phyloP scores from a whole-genome alignment of 2,113 vertebrate genomes.

The Hyperoodon ampullatus region DNA sequence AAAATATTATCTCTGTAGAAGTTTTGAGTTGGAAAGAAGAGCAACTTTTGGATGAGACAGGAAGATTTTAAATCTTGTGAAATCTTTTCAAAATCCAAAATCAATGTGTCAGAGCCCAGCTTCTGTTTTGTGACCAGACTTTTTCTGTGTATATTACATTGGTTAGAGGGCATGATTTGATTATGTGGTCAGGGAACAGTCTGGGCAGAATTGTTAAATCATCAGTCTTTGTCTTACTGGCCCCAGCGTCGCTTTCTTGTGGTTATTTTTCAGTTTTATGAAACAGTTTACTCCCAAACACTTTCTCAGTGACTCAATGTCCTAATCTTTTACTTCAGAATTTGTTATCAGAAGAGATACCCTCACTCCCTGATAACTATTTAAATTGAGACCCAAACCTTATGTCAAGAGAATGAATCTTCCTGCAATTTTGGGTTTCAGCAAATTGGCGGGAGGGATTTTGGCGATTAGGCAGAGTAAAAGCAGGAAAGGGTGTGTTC shows the following conservation, averaged over 20 bases:
- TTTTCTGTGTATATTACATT: not conserved
- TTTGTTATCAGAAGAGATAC: not conserved
- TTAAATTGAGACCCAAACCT: not conserved
- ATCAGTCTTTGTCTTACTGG: not conserved
- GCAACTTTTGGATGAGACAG: not conserved
- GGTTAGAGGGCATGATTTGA: not conserved
- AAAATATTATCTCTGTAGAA: not conserved
- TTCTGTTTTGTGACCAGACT: slow-evolving; percentile 52
- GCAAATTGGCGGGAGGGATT: no score
- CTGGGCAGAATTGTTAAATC: not conserved
- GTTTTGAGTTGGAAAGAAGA: slow-evolving; percentile 10
- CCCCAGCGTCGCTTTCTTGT: not conserved
- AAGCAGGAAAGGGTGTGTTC: no score
- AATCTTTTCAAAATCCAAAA: slow-evolving; percentile 22
- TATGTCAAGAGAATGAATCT: no score
- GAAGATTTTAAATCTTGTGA: slow-evolving; percentile 39
- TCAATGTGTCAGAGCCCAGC: not conserved
- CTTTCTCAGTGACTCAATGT: not conserved
- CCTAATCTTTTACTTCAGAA: not conserved
- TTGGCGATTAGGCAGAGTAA: no score
- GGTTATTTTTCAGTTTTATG: not conserved
- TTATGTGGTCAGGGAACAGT: not conserved
- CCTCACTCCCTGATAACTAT: not conserved
- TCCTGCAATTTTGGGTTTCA: no score
- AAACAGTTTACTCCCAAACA: not conserved